Percentiles rank a stretch among this genome's conserved stretches.
Evolutionary conservation across 2,113 vertebrate species (phyloP).

Genomic region (Pogonocichla stellata): DNA sequence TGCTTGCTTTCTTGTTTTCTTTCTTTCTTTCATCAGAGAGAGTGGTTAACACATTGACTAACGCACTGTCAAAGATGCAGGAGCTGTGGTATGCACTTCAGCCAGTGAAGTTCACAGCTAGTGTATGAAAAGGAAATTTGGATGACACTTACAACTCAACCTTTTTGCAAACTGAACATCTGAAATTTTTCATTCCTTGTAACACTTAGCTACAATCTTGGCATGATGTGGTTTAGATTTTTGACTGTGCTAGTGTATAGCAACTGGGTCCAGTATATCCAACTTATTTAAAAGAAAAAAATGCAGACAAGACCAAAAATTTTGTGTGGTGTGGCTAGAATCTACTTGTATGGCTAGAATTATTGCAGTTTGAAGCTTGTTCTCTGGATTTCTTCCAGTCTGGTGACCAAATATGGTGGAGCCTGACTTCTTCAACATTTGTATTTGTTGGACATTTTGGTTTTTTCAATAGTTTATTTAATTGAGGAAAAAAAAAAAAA

Average conservation of each 20-base stretch:
- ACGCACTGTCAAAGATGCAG: neutral
- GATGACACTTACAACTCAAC: neutral
- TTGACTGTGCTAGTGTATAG: neutral
- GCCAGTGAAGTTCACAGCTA: neutral
- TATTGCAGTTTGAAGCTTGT: neutral
- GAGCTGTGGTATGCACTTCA: neutral
- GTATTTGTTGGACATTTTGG: neutral
- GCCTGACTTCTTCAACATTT: neutral
- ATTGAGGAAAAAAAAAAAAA: neutral
- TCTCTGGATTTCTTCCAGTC: neutral
- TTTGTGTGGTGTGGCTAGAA: neutral
- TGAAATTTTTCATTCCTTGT: neutral
- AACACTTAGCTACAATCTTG: neutral
- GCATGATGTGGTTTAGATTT: neutral
- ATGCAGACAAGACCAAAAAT: neutral
- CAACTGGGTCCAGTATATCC: neutral
- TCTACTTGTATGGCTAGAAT: neutral
- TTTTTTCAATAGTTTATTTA: neutral
- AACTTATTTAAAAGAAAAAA: neutral
- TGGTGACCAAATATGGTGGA: neutral
- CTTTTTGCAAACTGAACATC: neutral
- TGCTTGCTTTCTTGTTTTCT: fast-evolving
- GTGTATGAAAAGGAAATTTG: neutral
- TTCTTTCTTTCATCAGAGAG: neutral
- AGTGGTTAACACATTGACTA: neutral